Evolutionary conservation across 2,888 invertebrate species (phyloP).

Genomic region (Dasysyrphus tricinctus): DNA sequence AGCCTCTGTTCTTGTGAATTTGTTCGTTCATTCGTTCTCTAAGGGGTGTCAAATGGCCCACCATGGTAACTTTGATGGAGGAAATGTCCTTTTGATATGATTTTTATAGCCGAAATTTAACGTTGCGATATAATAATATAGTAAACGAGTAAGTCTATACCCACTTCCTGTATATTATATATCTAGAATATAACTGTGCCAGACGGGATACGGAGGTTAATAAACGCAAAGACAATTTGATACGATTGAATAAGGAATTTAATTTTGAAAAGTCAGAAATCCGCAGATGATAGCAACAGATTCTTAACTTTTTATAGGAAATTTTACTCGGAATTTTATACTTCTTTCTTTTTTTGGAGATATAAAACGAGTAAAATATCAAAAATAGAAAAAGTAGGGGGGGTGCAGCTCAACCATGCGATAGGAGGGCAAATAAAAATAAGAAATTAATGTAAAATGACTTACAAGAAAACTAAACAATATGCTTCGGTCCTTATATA

Average conservation of each 20-base stretch:
- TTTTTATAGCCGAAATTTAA: conserved; percentile 51
- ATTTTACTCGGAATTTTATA: conserved; percentile 42
- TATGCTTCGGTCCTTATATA: not conserved
- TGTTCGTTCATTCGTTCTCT: not conserved
- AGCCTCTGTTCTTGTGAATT: not conserved
- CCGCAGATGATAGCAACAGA: conserved; percentile 51
- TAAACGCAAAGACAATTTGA: conserved; percentile 32
- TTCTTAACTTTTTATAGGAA: conserved; percentile 41
- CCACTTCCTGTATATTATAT: conserved; percentile 16
- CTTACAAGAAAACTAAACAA: not conserved
- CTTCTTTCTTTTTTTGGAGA: conserved; percentile 13
- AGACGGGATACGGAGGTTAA: conserved; percentile 43
- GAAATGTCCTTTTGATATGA: conserved; percentile 54
- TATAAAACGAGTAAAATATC: not conserved
- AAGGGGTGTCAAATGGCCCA: conserved; percentile 56
- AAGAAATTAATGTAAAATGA: not conserved
- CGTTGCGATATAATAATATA: conserved; percentile 27
- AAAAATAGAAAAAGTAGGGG: not conserved
- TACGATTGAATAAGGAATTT: conserved; percentile 58
- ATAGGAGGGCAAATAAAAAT: not conserved
- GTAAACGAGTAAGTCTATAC: conserved; percentile 8
- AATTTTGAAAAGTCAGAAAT: conserved; percentile 57
- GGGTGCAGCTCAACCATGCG: not conserved
- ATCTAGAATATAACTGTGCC: conserved; percentile 8
- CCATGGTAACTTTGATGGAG: conserved; percentile 44